Conservation (phyloP, 1,140 invertebrate species). For the Heliconius eleuchia region DNA sequence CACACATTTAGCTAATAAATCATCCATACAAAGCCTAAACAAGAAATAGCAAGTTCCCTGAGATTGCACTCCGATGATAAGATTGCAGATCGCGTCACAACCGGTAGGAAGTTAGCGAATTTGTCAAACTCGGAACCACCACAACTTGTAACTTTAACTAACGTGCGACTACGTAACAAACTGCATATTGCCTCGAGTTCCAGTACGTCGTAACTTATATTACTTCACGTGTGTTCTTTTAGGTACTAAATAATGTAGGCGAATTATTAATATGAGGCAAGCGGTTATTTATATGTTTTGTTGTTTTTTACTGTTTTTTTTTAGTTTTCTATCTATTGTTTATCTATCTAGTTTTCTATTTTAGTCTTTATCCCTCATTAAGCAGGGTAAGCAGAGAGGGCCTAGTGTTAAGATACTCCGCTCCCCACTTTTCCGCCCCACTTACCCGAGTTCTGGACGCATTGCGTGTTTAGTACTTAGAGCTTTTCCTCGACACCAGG, state of each 20-base stretch:
- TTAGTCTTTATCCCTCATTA: too few species aligned
- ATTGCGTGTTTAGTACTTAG: too few species aligned
- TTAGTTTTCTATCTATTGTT: too few species aligned
- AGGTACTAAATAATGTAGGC: constrained; percentile 21
- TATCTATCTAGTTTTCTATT: too few species aligned
- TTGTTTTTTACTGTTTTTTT: too few species aligned
- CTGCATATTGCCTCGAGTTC: constrained; percentile 32
- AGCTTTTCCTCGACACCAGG: too few species aligned
- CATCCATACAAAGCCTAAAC: not conserved
- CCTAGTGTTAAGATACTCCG: too few species aligned
- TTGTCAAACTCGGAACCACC: constrained; percentile 45
- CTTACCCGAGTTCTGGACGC: too few species aligned
- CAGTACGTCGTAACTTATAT: constrained; percentile 31
- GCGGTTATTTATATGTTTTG: constrained; percentile 13
- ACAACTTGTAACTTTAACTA: constrained; percentile 30
- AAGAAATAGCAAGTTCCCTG: constrained; percentile 38
- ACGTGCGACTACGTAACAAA: constrained; percentile 34
- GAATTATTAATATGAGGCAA: constrained; percentile 18
- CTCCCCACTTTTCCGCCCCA: too few species aligned
- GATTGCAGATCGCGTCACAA: constrained; percentile 54
- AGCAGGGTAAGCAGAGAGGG: too few species aligned
- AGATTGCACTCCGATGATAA: constrained; percentile 55
- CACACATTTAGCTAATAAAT: not conserved
- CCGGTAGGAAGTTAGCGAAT: constrained; percentile 47
- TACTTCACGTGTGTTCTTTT: constrained; percentile 30